Conservation (phyloP, 1,140 invertebrate species). For the Myzus persicae region DNA sequence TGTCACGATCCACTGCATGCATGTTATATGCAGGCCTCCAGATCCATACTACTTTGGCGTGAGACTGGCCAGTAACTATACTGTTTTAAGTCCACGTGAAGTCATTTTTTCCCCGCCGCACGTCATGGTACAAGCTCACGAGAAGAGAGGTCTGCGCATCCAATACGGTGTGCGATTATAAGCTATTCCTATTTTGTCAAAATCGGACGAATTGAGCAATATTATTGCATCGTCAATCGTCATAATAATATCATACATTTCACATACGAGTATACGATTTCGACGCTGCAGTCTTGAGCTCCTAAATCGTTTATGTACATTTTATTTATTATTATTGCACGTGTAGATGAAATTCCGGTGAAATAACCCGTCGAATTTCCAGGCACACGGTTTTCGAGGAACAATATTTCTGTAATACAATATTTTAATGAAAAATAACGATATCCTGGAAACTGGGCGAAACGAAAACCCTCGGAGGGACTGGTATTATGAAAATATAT, state of each 20-base stretch:
- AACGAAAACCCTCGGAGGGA: background rate
- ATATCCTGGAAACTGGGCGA: background rate
- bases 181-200: background rate
- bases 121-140: no score
- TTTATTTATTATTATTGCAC: background rate
- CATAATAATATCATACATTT: background rate
- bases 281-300: background rate
- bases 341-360: background rate
- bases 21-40: no score
- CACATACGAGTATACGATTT: background rate
- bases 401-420: background rate
- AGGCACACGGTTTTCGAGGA: background rate
- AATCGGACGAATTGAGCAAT: background rate
- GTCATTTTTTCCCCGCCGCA: no score
- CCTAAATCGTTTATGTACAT: background rate
- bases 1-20: no score
- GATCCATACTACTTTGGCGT: no score
- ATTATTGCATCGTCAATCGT: background rate
- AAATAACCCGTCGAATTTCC: background rate
- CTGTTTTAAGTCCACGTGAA: no score
- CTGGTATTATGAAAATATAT: background rate
- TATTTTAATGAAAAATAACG: slow-evolving; percentile 7
- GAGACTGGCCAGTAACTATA: no score
- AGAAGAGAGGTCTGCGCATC: no score
- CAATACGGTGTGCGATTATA: background rate